Evolutionary conservation across 2,888 invertebrate species (phyloP).

Genomic region (Melolontha melolontha): DNA sequence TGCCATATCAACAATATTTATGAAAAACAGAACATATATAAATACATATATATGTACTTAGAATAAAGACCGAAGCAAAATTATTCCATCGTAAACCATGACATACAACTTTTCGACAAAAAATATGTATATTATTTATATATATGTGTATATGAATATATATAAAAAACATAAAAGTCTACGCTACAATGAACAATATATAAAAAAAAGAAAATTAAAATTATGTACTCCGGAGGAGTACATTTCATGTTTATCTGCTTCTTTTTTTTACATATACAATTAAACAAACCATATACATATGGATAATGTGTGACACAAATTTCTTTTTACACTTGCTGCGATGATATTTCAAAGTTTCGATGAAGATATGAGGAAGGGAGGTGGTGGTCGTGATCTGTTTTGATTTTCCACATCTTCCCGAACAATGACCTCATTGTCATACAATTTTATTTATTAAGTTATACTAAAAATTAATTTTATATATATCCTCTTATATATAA

Average conservation of each 20-base stretch:
- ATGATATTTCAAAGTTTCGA: no score
- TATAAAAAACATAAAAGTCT: constrained; percentile 32
- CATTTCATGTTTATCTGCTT: constrained; percentile 6
- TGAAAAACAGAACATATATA: neutral
- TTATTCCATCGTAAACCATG: neutral
- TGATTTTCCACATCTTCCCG: no score
- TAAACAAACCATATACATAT: no score
- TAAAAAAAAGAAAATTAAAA: constrained; percentile 17
- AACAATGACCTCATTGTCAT: no score
- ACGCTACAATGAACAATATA: constrained; percentile 40
- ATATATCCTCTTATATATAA: constrained; percentile 30
- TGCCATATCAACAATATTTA: constrained; percentile 7
- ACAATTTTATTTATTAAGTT: neutral
- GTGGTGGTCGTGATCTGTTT: no score
- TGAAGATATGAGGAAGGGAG: no score
- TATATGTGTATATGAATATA: constrained; percentile 11
- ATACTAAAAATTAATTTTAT: constrained; percentile 7
- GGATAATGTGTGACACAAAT: no score
- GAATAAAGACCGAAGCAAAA: constrained; percentile 3
- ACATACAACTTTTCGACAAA: neutral
- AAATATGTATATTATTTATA: constrained; percentile 15
- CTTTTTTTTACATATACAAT: no score
- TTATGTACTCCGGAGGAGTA: constrained; percentile 29
- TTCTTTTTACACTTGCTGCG: constrained; percentile 21
- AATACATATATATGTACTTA: neutral